Base-by-base conservation (phyloP, 1,140 invertebrate species). In the Calliopsis andreniformis region DNA sequence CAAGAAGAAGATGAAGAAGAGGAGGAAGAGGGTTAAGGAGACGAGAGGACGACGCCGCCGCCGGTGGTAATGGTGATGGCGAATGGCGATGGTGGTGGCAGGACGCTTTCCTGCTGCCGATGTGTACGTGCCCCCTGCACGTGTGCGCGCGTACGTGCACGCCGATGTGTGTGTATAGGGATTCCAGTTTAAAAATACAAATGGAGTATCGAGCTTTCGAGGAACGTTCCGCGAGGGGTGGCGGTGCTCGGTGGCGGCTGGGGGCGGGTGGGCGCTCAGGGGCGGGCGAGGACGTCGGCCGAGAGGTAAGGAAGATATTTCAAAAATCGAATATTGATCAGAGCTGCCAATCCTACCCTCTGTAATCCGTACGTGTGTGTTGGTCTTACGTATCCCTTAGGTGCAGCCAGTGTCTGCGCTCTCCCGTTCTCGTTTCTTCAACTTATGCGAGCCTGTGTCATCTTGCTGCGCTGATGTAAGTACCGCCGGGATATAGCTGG, bases 301-400 rank as follows among this genome's bases (percentile, higher is more conserved):
- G 56, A 78, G 73, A 72, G 83, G 84, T 81, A 80, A 86, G 88
- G 85, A 86, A 90, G 89, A 91, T 91, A 91, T 91, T 91, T 91
- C 90, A 91, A 91, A 91, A 91, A 91, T 91, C 90, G 90, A 91
- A 91, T 91, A 91, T 91, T 91, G 90, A 91, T 91, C 90, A 91
- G 90, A 89, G 87, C 89, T 91, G 89, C 89, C 90, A 91, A 91
- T 91, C 88, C 90, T 85, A 89, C 88, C 88, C 87, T 86, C 87
- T 88, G 85, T 90, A 89, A 90, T 89, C 89, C 86, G 82, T 82
- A 84, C 84, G 85, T 84, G 88, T 89, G 86, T 82, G 80, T 73
- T 79, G 80, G 80, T 83, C 82, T 83, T 83, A 83, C 80, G 67
- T 83, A 83, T 79, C 82, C 82, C 80, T 83, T 83, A 83, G 80